Base-by-base conservation (phyloP, 2,888 invertebrate genomes). In the Troides helena region DNA sequence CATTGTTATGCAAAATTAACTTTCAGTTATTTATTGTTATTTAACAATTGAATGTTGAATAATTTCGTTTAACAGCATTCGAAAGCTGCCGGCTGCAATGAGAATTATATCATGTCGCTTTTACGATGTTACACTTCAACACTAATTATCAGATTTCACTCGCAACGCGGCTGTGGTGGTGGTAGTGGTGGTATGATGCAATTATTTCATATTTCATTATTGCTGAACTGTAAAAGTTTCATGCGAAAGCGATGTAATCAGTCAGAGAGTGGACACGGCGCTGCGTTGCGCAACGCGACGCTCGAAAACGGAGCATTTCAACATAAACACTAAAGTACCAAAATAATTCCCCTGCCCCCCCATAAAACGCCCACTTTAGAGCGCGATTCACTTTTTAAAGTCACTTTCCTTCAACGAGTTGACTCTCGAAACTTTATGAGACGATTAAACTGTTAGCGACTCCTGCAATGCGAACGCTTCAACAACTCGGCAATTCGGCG, bases 291-390 rank as follows among this genome's bases (percentile, higher is more conserved):
- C 81, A 89, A 89, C 78, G 79, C 76, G 71, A 75, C 73, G 74
- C 71, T 76, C 74, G 75, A 71, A 76, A 78, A 77, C 79, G 80
- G 80, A 81, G 78, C 79, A 79, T 88, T 88, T 87, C 88, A 81
- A 86, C 86, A 89, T 77, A 73, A 46, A 78, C 81, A 86, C 80
- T 90, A 87, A 91, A 90, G 79, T 81, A 76, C 84, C 80, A 81
- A 89, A 87, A 87, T 88, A 85, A 90, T 88, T 80, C 82, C 80
- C 78, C 74, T 69, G 77, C 70, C 76, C 74, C 80, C 78, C 80
- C 81, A 82, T 90, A 90, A 91, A 90, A 81, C 83, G 78, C 76
- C 76, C 80, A 82, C 80, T 89, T 90, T 88, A 90, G 30, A 83
- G 81, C 76, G 74, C 77, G 78, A 81, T 77, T 81, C 78, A 76